A percentile compares a stretch with the other conserved stretches of the same genome.
phyloP scores from a whole-genome alignment of 1,140 invertebrate genomes.

The Drosophila nigrodunni region DNA sequence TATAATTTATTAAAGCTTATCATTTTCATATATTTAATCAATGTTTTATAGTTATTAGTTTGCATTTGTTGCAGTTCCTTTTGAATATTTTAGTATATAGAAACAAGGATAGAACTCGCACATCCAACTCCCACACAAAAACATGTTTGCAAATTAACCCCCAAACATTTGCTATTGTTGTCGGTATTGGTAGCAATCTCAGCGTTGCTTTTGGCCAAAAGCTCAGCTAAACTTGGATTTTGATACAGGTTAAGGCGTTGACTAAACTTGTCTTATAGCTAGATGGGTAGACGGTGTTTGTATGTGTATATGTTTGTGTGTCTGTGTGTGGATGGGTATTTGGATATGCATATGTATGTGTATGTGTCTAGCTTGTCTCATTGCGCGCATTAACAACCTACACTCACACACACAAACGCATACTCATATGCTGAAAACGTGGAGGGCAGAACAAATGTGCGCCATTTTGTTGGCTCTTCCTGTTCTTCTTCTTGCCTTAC shows the following conservation, averaged over 20 bases:
- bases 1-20: no score
- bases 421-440: neutral
- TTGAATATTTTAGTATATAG: neutral
- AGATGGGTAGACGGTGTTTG: neutral
- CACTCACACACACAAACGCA: constrained; percentile 29
- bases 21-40: no score
- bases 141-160: neutral
- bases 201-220: constrained; percentile 36
- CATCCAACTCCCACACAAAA: no score
- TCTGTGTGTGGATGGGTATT: neutral
- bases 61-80: neutral
- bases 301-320: constrained; percentile 3
- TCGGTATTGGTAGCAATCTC: constrained; percentile 53
- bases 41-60: no score
- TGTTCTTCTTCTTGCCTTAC: constrained; percentile 24
- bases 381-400: constrained; percentile 59
- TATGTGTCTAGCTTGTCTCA: constrained; percentile 59
- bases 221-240: neutral
- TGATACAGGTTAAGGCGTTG: neutral
- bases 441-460: constrained; percentile 59
- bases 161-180: constrained; percentile 22
- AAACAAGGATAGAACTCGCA: neutral
- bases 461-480: constrained; percentile 65
- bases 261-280: constrained; percentile 9
- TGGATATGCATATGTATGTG: constrained; percentile 7